A percentile compares a stretch with the other conserved stretches of the same genome.
phyloP scores from a whole-genome alignment of 2,888 invertebrate genomes.

The Plusia festucae region DNA sequence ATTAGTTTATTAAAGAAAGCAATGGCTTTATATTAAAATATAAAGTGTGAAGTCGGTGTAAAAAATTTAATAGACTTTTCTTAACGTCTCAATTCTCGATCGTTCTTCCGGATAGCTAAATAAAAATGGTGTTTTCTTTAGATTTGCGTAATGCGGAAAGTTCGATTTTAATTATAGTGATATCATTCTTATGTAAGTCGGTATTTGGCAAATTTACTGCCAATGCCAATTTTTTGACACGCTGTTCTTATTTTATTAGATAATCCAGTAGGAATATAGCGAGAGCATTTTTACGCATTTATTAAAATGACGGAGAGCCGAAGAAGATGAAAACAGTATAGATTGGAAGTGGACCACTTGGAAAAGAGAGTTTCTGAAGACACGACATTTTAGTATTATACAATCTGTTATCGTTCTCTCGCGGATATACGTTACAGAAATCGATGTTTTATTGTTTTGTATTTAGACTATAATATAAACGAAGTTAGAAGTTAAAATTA shows the following conservation, averaged over 20 bases:
- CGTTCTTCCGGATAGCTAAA: constrained; percentile 32
- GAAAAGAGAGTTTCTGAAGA: too few species aligned
- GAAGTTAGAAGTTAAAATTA: too few species aligned
- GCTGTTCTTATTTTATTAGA: constrained; percentile 1
- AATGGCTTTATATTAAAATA: constrained; percentile 24
- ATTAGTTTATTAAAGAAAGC: constrained; percentile 28
- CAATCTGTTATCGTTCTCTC: too few species aligned
- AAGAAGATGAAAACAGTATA: neutral
- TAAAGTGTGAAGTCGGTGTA: constrained; percentile 18
- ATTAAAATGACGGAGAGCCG: neutral
- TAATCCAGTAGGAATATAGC: constrained; percentile 4
- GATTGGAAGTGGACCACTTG: too few species aligned
- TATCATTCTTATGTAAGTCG: constrained; percentile 3
- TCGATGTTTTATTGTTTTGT: too few species aligned
- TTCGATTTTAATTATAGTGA: constrained; percentile 20
- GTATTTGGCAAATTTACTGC: constrained; percentile 1
- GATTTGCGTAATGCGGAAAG: constrained; percentile 34
- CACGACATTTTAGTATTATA: too few species aligned
- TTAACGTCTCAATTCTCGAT: constrained; percentile 14
- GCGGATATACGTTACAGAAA: too few species aligned
- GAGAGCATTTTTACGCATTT: neutral
- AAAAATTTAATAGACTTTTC: constrained; percentile 16
- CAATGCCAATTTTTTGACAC: constrained; percentile 4
- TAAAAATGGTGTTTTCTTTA: constrained; percentile 17
- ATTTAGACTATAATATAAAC: too few species aligned